These are phyloP conservation scores for Drosophila malerkotliana DNA, from an alignment of 1,140 invertebrate species.

Conservation along the genomic window DNA sequence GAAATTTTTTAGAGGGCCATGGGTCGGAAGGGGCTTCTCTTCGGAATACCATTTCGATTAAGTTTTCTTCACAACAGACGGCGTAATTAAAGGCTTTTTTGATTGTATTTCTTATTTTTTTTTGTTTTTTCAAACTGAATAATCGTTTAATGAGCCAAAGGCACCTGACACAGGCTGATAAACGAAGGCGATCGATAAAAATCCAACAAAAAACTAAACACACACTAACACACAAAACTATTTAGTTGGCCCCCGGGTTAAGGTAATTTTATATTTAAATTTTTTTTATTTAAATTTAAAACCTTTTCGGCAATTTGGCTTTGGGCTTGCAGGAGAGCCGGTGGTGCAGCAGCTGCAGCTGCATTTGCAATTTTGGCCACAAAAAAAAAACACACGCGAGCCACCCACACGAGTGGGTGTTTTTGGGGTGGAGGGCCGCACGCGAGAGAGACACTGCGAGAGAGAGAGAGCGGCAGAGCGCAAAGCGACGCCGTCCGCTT, in stretches of 20 bases:
- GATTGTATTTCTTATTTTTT: constrained; percentile 34
- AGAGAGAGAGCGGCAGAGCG: constrained; percentile 45
- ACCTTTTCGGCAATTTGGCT: constrained; percentile 22
- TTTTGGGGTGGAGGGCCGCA: too few relatives aligned
- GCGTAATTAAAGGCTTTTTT: constrained; percentile 47
- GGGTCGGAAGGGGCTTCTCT: constrained; percentile 2
- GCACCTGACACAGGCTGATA: constrained; percentile 51
- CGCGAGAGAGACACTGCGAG: constrained; percentile 9
- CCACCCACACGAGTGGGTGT: constrained; percentile 22
- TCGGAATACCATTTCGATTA: constrained; percentile 9
- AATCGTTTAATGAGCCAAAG: constrained; percentile 64
- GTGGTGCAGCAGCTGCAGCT: constrained; percentile 12
- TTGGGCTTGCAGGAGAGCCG: constrained; percentile 17
- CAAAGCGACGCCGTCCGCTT: constrained; percentile 47
- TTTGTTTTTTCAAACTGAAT: constrained; percentile 37
- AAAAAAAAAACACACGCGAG: constrained; percentile 44
- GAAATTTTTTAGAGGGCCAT: constrained; percentile 13
- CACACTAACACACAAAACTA: background rate
- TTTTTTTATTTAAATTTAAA: constrained; percentile 7
- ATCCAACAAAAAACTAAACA: constrained; percentile 23
- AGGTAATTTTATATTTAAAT: constrained; percentile 23
- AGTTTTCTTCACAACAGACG: constrained; percentile 41
- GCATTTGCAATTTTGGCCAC: constrained; percentile 20
- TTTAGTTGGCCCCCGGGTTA: constrained; percentile 1
- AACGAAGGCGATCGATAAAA: constrained; percentile 40